Evolutionary conservation across 2,113 vertebrate species (phyloP).

Genomic region (Paramisgurnus dabryanus): DNA sequence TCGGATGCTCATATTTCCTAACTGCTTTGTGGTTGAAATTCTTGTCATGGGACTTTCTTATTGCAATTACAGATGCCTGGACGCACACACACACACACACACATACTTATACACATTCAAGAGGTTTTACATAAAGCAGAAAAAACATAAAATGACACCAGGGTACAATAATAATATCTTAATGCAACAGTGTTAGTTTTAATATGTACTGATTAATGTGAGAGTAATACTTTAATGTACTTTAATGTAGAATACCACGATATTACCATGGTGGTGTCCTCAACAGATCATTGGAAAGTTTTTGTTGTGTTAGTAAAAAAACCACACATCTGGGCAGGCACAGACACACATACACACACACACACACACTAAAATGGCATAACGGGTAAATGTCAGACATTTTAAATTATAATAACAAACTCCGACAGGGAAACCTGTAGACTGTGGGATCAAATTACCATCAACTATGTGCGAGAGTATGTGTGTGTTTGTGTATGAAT

Average conservation of each 20-base stretch:
- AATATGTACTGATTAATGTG: too few relatives aligned
- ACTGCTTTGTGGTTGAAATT: constrained; percentile 34
- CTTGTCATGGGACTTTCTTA: constrained; percentile 37
- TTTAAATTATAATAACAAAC: constrained; percentile 33
- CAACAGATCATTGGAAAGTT: neutral
- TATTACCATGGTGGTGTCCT: neutral
- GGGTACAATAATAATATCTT: too few relatives aligned
- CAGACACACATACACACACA: constrained; percentile 24
- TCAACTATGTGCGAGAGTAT: neutral
- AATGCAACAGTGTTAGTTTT: too few relatives aligned
- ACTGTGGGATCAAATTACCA: constrained; percentile 24
- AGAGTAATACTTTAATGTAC: neutral
- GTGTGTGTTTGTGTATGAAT: neutral
- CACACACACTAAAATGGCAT: constrained; percentile 3
- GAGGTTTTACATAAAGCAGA: constrained; percentile 50
- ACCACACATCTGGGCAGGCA: neutral
- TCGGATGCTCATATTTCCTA: constrained; percentile 47
- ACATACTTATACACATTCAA: constrained; percentile 11
- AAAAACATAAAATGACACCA: constrained; percentile 8
- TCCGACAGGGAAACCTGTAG: constrained; percentile 17
- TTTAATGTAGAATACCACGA: neutral
- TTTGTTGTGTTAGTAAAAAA: neutral
- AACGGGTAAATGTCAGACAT: constrained; percentile 14
- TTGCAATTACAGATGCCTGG: constrained; percentile 29
- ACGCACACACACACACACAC: constrained; percentile 10